Evolutionary conservation across 2,797 vertebrate species (phyloP).

Genomic region (Carcharodon carcharias): DNA sequence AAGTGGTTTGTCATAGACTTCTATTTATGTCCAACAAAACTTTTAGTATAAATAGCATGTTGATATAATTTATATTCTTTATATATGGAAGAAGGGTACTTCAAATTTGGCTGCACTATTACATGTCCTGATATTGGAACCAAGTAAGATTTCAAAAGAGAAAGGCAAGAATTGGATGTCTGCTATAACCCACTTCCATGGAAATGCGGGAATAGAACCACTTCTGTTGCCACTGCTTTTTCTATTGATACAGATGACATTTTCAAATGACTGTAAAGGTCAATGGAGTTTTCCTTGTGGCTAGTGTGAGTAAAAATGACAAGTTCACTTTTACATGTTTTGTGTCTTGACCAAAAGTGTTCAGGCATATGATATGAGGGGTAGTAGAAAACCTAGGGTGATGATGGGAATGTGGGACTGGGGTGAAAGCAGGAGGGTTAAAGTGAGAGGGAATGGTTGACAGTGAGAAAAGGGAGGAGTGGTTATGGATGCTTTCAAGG

Average conservation of each 20-base stretch:
- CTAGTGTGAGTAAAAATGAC: background rate
- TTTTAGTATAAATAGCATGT: too few species aligned
- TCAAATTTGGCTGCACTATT: too few species aligned
- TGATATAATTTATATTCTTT: too few species aligned
- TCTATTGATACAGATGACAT: background rate
- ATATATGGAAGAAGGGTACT: too few species aligned
- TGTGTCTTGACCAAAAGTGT: background rate
- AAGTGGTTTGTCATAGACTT: too few species aligned
- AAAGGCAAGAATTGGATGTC: too few species aligned
- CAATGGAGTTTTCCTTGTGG: background rate
- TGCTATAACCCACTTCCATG: too few species aligned
- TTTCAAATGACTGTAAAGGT: background rate
- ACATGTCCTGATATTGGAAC: too few species aligned
- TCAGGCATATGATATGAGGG: background rate
- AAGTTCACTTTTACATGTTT: background rate
- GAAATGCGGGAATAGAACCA: background rate
- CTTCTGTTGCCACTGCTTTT: background rate
- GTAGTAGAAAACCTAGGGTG: background rate
- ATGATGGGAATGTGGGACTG: background rate
- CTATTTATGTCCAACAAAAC: too few species aligned
- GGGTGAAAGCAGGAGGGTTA: background rate
- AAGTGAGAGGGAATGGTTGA: background rate
- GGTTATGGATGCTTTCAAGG: background rate
- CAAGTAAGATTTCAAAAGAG: too few species aligned
- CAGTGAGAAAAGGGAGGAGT: background rate